phyloP scores from a whole-genome alignment of 1,140 invertebrate species.

The Drosophila nasuta region DNA sequence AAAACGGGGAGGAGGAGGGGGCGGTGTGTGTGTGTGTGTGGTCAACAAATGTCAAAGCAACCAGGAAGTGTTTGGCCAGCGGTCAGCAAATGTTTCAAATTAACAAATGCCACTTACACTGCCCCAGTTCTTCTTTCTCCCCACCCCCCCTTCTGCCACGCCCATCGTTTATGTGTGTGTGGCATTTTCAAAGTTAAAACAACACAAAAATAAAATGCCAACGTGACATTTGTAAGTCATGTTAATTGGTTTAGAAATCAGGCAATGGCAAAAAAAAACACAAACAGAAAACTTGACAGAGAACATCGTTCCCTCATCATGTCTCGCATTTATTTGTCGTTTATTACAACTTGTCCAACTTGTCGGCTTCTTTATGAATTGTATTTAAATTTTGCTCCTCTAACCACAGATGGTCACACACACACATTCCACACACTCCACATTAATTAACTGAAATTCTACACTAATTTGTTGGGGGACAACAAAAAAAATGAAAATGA shows the following conservation, averaged over 20 bases:
- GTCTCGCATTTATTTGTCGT: conserved; percentile 50
- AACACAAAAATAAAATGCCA: conserved; percentile 26
- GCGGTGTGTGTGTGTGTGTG: conserved; percentile 36
- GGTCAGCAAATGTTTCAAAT: conserved; percentile 55
- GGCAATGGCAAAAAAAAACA: conserved; percentile 7
- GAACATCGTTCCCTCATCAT: conserved; percentile 43
- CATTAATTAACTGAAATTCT: conserved; percentile 66
- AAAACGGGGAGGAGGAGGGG: neutral
- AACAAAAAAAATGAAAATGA: conserved; percentile 42
- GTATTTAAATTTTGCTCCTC: conserved; percentile 46
- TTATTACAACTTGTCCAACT: conserved; percentile 17
- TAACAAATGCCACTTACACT: conserved; percentile 57
- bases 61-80: conserved; percentile 54
- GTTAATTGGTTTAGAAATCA: conserved; percentile 71
- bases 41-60: conserved; percentile 49
- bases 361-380: conserved; percentile 45
- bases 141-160: neutral
- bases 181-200: conserved; percentile 33
- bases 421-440: conserved; percentile 4
- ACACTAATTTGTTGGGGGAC: conserved; percentile 56
- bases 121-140: conserved; percentile 24
- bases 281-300: conserved; percentile 38
- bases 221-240: conserved; percentile 68
- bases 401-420: conserved; percentile 10
- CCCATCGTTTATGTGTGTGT: conserved; percentile 12